Conservation (phyloP, 2,888 invertebrate genomes). For the Rugalucina vietnamica region DNA sequence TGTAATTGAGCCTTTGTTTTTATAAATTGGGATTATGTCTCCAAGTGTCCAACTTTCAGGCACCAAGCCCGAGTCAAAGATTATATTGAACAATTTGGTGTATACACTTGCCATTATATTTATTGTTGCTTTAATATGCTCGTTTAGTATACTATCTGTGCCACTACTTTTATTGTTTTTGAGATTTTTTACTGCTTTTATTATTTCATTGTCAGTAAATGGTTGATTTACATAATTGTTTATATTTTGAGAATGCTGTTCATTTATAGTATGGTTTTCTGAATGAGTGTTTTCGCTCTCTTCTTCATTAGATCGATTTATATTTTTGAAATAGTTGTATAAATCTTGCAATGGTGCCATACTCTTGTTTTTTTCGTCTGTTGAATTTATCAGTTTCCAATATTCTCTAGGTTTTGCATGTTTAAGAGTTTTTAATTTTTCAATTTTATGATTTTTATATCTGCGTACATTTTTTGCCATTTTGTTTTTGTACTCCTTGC, state of each 20-base stretch:
- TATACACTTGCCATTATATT: neutral
- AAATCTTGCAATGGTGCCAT: neutral
- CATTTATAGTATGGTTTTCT: too few relatives aligned
- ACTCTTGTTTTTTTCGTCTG: neutral
- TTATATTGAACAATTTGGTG: slow-evolving; percentile 14
- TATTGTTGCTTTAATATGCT: neutral
- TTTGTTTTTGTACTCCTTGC: neutral
- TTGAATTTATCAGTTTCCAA: neutral
- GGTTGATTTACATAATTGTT: too few relatives aligned
- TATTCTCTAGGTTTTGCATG: neutral
- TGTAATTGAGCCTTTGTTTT: slow-evolving; percentile 22
- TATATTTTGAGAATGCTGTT: too few relatives aligned
- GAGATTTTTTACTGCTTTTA: too few relatives aligned
- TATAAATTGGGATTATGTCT: slow-evolving; percentile 13
- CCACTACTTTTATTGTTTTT: too few relatives aligned
- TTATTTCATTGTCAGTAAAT: too few relatives aligned
- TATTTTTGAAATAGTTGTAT: neutral
- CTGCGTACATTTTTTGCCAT: neutral
- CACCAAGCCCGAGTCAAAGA: slow-evolving; percentile 12
- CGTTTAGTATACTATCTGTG: too few relatives aligned
- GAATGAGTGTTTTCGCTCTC: neutral
- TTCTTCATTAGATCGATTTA: neutral
- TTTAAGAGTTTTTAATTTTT: neutral
- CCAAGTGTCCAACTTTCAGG: slow-evolving; percentile 11
- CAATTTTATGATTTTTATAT: neutral